A percentile compares a stretch with the other conserved stretches of the same genome.
Evolutionary conservation across 2,888 invertebrate genomes (phyloP).

Genomic region (Drosophila austrosaltans): DNA sequence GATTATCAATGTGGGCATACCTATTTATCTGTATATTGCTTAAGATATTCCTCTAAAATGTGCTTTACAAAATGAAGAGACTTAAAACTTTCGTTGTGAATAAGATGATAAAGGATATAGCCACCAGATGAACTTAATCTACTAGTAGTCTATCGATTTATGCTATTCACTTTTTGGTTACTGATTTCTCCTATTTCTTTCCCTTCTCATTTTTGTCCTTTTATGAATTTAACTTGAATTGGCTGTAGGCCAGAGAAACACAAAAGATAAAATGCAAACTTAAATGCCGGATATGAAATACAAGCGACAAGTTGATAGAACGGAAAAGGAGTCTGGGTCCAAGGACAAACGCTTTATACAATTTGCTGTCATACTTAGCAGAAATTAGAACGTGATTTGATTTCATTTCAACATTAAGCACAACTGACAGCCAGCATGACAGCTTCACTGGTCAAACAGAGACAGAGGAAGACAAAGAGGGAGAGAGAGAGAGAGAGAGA

Average conservation of each 20-base stretch:
- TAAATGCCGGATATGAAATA: constrained; percentile 69
- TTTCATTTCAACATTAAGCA: constrained; percentile 75
- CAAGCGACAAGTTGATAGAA: constrained; percentile 43
- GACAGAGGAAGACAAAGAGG: background rate
- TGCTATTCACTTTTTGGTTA: no score
- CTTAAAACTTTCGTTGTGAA: no score
- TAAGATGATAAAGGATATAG: no score
- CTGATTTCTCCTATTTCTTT: no score
- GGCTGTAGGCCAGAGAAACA: constrained; percentile 24
- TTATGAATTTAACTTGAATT: constrained; percentile 5
- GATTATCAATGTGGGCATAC: no score
- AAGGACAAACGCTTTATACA: constrained; percentile 26
- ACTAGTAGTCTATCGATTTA: no score
- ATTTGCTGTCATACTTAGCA: constrained; percentile 72
- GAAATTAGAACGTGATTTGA: constrained; percentile 79
- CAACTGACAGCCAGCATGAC: constrained; percentile 72
- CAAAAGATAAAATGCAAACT: constrained; percentile 35
- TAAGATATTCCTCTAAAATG: no score
- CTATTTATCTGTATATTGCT: no score
- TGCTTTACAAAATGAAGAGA: no score
- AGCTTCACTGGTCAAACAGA: constrained; percentile 23
- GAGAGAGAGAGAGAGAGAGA: background rate
- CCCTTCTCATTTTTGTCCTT: background rate
- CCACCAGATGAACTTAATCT: no score
- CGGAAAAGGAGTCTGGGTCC: constrained; percentile 17